Evolutionary conservation across 2,888 invertebrate genomes (phyloP).

Genomic region (Miltochrista miniata): DNA sequence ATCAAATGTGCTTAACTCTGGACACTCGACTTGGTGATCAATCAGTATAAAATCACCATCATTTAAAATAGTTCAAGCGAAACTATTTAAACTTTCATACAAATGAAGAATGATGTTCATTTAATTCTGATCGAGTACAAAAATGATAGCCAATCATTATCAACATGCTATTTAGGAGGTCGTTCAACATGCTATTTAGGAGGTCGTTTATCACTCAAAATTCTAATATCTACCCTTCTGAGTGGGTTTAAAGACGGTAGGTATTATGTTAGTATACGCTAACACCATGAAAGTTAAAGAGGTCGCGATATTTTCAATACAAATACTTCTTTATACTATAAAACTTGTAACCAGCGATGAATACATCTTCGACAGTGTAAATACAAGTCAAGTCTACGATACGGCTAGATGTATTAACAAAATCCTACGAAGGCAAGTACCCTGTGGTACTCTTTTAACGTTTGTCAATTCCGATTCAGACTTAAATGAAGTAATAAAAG

Average conservation of each 20-base stretch:
- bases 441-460: conserved; percentile 39
- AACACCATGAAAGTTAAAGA: conserved; percentile 6
- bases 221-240: neutral
- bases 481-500: conserved; percentile 30
- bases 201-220: neutral
- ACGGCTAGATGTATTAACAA: conserved; percentile 34
- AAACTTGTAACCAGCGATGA: conserved; percentile 6
- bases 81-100: neutral
- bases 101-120: neutral
- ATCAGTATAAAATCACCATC: neutral
- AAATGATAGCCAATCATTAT: neutral
- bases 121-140: neutral
- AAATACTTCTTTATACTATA: conserved; percentile 3
- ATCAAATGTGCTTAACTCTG: too few relatives aligned
- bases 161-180: neutral
- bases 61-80: neutral
- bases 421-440: conserved; percentile 36
- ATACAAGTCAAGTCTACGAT: conserved; percentile 1
- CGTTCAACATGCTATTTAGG: neutral
- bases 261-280: neutral
- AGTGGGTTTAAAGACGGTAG: neutral
- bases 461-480: conserved; percentile 37
- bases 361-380: neutral
- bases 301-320: neutral
- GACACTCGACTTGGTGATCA: neutral